Percentiles rank a stretch among this genome's conserved stretches.
phyloP scores from a whole-genome alignment of 2,797 vertebrate genomes.

The Gallirallus australis region DNA sequence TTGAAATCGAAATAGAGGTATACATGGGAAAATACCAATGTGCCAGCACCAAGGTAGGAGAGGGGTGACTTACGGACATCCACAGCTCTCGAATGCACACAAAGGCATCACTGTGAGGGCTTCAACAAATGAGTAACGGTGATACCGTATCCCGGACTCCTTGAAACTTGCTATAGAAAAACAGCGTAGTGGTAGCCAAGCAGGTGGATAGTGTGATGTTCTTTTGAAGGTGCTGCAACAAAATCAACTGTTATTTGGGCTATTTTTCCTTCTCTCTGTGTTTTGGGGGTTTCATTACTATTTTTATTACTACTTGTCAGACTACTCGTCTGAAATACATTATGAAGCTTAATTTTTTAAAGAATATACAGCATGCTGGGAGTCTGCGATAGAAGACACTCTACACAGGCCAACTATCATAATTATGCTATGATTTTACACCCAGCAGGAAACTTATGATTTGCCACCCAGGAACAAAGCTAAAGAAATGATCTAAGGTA shows the following conservation, averaged over 20 bases:
- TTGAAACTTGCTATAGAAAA: background rate
- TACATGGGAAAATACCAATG: background rate
- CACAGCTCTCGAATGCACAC: background rate
- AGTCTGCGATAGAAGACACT: constrained; percentile 36
- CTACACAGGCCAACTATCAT: constrained; percentile 53
- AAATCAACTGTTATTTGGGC: background rate
- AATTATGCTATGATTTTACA: constrained; percentile 62
- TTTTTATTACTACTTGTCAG: constrained; percentile 62
- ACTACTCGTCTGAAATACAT: constrained; percentile 49
- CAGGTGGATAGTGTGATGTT: constrained; percentile 5
- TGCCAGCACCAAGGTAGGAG: background rate
- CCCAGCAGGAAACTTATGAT: constrained; percentile 64
- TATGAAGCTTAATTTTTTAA: constrained; percentile 51
- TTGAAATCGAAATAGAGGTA: background rate
- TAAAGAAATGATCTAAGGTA: constrained; percentile 68
- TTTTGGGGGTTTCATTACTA: constrained; percentile 12
- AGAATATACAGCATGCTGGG: constrained; percentile 27
- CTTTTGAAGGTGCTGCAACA: constrained; percentile 34
- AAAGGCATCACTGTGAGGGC: background rate
- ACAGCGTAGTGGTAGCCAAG: background rate
- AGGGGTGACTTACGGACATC: background rate
- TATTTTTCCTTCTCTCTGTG: background rate
- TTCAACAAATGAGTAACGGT: background rate
- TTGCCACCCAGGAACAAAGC: constrained; percentile 70
- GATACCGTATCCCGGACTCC: background rate